phyloP scores from a whole-genome alignment of 2,113 vertebrate species.

The Sinocyclocheilus anshuiensis region DNA sequence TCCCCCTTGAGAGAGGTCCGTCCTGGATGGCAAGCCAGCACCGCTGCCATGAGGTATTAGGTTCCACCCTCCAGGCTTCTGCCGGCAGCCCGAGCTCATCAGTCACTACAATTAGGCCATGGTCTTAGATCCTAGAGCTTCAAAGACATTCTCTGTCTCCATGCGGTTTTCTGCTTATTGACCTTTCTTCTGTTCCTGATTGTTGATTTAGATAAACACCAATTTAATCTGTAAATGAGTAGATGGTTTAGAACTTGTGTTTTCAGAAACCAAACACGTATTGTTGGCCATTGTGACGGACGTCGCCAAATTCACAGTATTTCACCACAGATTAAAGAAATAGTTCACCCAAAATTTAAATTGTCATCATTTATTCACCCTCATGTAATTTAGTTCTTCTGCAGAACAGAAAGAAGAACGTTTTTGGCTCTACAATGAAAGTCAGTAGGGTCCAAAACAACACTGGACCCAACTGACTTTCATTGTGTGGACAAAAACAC shows the following conservation, averaged over 20 bases:
- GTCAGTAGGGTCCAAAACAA: too few species aligned
- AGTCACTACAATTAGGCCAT: conserved; percentile 78
- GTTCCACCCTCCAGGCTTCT: conserved; percentile 65
- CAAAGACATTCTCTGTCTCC: conserved; percentile 58
- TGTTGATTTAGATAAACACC: conserved; percentile 40
- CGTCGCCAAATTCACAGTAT: neutral
- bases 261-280: neutral
- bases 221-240: neutral
- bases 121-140: conserved; percentile 65
- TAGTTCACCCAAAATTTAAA: too few species aligned
- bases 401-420: too few species aligned
- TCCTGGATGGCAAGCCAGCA: conserved; percentile 54
- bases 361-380: too few species aligned
- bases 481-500: too few species aligned
- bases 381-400: too few species aligned
- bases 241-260: neutral
- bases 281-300: neutral
- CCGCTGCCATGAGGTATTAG: conserved; percentile 62
- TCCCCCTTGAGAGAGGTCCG: conserved; percentile 46
- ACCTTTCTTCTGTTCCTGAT: conserved; percentile 37
- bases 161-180: conserved; percentile 47
- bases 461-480: too few species aligned
- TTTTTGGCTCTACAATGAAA: too few species aligned
- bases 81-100: conserved; percentile 71
- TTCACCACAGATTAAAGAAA: neutral